Evolutionary conservation across 2,797 vertebrate genomes (phyloP).

Genomic region (Galago senegalensis): DNA sequence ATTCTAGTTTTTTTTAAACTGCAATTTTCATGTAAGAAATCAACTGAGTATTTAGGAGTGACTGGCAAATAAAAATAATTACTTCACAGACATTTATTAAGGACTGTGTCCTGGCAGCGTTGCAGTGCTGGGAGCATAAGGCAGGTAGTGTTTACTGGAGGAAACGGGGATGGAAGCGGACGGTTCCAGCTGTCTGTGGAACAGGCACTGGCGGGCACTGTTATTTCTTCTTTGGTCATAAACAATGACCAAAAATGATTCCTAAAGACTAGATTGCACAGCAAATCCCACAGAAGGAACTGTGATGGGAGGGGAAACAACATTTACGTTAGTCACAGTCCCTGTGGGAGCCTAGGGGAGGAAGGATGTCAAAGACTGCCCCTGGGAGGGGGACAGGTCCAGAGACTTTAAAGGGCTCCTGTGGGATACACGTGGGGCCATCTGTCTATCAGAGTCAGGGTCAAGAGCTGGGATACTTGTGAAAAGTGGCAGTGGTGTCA

Average conservation of each 20-base stretch:
- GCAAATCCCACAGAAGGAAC: background rate
- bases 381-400: background rate
- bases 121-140: background rate
- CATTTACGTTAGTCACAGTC: background rate
- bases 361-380: background rate
- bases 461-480: background rate
- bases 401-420: background rate
- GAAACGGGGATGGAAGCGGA: background rate
- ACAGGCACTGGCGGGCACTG: background rate
- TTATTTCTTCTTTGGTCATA: background rate
- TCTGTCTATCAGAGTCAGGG: background rate
- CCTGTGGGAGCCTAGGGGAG: background rate
- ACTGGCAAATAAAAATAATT: background rate
- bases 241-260: background rate
- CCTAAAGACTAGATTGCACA: background rate
- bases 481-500: background rate
- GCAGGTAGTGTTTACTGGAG: background rate
- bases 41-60: background rate
- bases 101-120: background rate
- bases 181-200: background rate
- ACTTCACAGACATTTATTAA: background rate
- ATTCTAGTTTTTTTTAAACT: background rate
- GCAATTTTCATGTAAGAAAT: background rate
- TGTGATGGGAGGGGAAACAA: background rate
- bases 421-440: accelerated